Evolutionary conservation across 2,888 invertebrate genomes (phyloP).

Genomic region (Metalampra italica): DNA sequence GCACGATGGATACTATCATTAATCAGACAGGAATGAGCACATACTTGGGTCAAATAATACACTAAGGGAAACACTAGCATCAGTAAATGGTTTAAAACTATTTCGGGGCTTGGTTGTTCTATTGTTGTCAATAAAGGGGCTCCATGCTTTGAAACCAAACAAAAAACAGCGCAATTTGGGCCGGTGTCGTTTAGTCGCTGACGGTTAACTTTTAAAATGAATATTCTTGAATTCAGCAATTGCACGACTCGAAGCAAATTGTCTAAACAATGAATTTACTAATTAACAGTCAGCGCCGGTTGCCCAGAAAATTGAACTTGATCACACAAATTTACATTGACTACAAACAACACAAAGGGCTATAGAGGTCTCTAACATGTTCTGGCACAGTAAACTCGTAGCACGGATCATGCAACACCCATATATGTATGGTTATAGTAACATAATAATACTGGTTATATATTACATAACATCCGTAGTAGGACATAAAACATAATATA

Average conservation of each 20-base stretch:
- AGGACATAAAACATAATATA: constrained; percentile 37
- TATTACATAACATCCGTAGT: constrained; percentile 29
- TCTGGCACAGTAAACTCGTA: constrained; percentile 62
- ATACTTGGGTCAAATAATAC: constrained; percentile 51
- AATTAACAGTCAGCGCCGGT: constrained; percentile 71
- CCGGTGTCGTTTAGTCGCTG: constrained; percentile 49
- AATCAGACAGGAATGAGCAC: constrained; percentile 56
- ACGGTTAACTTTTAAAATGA: constrained; percentile 51
- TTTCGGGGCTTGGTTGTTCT: constrained; percentile 42
- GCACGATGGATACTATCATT: constrained; percentile 61
- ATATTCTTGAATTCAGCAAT: constrained; percentile 11
- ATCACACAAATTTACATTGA: constrained; percentile 62
- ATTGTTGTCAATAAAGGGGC: constrained; percentile 57
- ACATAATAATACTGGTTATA: constrained; percentile 22
- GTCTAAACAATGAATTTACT: constrained; percentile 19
- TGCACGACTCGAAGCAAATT: not conserved
- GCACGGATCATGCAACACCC: constrained; percentile 78
- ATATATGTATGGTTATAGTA: constrained; percentile 62
- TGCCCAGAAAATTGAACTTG: constrained; percentile 43
- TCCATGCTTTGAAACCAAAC: constrained; percentile 70
- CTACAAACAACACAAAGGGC: constrained; percentile 76
- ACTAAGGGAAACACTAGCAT: constrained; percentile 55
- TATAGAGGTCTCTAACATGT: constrained; percentile 69
- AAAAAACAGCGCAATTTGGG: constrained; percentile 52
- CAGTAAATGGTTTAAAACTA: constrained; percentile 56